Percentiles rank a stretch among this genome's conserved stretches.
Evolutionary conservation across 2,113 vertebrate genomes (phyloP).

Genomic region (Myotis yumanensis): DNA sequence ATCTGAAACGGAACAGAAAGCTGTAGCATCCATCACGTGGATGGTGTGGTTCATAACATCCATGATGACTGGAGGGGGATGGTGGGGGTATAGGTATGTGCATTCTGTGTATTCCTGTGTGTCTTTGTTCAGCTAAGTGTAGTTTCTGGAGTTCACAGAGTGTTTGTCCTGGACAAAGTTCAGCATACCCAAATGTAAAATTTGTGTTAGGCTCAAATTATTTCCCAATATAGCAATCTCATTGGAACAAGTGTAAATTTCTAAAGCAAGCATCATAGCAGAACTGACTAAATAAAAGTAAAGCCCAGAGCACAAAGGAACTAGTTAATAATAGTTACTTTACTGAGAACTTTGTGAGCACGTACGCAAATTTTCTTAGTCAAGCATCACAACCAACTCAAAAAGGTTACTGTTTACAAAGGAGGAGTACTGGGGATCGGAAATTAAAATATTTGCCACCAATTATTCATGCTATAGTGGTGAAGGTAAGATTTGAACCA

Average conservation of each 20-base stretch:
- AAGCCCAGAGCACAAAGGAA: background rate
- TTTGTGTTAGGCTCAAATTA: background rate
- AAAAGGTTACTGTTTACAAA: background rate
- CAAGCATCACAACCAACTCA: background rate
- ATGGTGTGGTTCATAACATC: background rate
- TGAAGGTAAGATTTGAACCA: background rate
- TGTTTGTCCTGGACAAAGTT: background rate
- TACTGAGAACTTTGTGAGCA: background rate
- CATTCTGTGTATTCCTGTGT: background rate
- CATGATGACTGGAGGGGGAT: fast-evolving
- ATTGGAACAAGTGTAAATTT: background rate
- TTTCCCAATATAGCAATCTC: background rate
- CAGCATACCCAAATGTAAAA: background rate
- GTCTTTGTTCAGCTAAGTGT: background rate
- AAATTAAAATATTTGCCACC: slow-evolving; percentile 19
- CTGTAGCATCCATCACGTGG: background rate
- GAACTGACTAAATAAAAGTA: background rate
- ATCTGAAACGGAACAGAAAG: background rate
- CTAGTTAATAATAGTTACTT: background rate
- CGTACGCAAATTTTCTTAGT: background rate
- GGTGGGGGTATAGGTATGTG: background rate
- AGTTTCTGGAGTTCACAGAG: background rate
- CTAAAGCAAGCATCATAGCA: background rate
- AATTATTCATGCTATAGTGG: background rate
- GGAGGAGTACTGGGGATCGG: background rate